Evolutionary conservation across 2,888 invertebrate species (phyloP), one percentile per base, ranked within the genome.

Genomic region (Theodoxus fluviatilis): DNA sequence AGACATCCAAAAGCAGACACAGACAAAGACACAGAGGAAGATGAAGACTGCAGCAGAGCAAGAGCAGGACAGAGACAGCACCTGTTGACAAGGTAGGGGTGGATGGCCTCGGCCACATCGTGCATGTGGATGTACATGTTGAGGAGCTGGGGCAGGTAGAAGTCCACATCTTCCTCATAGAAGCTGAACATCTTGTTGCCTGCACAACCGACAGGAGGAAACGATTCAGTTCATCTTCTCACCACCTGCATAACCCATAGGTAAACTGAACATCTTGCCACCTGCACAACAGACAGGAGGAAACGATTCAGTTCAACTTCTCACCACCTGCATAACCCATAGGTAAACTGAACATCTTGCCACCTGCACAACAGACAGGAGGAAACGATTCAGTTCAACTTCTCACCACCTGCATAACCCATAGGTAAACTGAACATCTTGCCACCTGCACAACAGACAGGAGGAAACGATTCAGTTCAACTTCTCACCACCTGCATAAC

Each of bases 101-200:
- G 93, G 71, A 94, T 89, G 77, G 94, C 95, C 90, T 98, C 98
- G 69, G 98, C 98, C 78, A 98, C 93, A 86, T 98, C 98, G 83
- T 94, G 94, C 92, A 97, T 95, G 89, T 98, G 96, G 88, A 98
- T 94, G 88, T 98, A 99, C 95, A 99, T 96, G 83, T 95, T 95
- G 83, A 99, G 93, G 84, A 99, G 89, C 89, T 99, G 99, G 64
- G 98, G 98, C 86, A 99, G 91, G 89, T 98, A 99, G 88, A 98
- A 95, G 89, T 99, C 98, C 75, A 98, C 96, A 79, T 97, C 96
- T 76, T 90, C 91, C 87, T 94, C 92, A 38, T 93, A 92, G 88
- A 98, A 98, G 88, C 94, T 95, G 89, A 98, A 98, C 89, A 99
- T 92, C 89, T 96, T 94, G 90, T 98, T 98, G 76, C 96, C 92